Conservation (phyloP, 2,888 invertebrate species). For the Drosophila engyochracea region DNA sequence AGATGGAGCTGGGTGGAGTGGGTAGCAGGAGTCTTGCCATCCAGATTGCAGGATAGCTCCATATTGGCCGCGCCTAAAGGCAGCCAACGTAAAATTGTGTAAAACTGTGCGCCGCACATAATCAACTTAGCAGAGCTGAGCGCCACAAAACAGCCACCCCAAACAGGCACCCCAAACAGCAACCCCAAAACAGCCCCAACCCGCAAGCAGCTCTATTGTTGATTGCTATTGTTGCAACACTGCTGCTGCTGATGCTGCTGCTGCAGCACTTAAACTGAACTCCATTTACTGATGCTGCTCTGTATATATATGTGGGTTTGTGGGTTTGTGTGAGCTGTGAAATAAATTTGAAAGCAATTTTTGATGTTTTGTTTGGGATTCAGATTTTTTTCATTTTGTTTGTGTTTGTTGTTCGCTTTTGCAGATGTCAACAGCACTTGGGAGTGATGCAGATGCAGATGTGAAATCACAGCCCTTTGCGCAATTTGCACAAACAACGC, state of each 20-base stretch:
- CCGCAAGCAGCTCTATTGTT: constrained; percentile 12
- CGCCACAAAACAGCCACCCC: background rate
- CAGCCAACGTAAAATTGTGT: constrained; percentile 74
- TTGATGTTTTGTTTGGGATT: constrained; percentile 42
- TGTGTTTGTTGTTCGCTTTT: constrained; percentile 48
- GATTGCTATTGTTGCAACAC: constrained; percentile 43
- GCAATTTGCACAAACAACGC: constrained; percentile 71
- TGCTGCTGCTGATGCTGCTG: constrained; percentile 20
- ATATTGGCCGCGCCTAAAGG: constrained; percentile 77
- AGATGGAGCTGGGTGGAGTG: constrained; percentile 2
- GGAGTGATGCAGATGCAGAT: constrained; percentile 63
- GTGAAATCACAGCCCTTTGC: constrained; percentile 72
- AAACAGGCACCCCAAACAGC: too few species aligned
- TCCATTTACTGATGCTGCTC: constrained; percentile 29
- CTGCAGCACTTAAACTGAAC: constrained; percentile 56
- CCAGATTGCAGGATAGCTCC: constrained; percentile 21
- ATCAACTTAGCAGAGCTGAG: constrained; percentile 66
- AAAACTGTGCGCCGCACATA: constrained; percentile 69
- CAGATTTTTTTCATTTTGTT: constrained; percentile 18
- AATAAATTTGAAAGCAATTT: constrained; percentile 67
- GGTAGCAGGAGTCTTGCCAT: background rate
- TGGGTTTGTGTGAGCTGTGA: constrained; percentile 41
- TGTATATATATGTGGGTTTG: constrained; percentile 11
- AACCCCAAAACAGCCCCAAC: background rate
- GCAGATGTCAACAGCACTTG: constrained; percentile 77